These are phyloP conservation scores for Pseudolaguvia tuberculata DNA, from an alignment of 2,113 vertebrate species.

Conservation along the genomic window DNA sequence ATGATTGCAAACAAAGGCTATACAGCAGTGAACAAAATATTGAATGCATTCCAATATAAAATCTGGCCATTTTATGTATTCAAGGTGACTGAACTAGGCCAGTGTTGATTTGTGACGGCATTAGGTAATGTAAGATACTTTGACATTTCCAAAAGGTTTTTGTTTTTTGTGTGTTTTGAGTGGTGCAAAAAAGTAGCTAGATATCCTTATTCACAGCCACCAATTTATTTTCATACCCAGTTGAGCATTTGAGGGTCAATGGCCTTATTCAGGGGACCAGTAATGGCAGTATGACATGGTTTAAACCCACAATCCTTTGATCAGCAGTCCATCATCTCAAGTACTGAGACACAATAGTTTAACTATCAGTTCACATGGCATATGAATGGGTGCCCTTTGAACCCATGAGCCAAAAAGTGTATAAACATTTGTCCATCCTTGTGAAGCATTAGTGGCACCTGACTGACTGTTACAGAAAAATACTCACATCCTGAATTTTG, in stretches of 20 bases:
- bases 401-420: not conserved
- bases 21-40: not conserved
- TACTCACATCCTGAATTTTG: not conserved
- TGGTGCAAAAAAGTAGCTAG: not conserved
- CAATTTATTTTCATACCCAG: too few species aligned
- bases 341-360: too few species aligned
- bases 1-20: conserved; percentile 3
- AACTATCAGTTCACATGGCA: not conserved
- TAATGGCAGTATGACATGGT: too few species aligned
- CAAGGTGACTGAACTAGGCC: not conserved
- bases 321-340: too few species aligned
- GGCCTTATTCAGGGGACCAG: too few species aligned
- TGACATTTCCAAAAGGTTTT: not conserved
- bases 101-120: not conserved
- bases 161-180: not conserved
- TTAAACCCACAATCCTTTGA: too few species aligned
- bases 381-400: not conserved
- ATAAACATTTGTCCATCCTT: not conserved
- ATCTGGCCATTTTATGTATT: too few species aligned
- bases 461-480: not conserved
- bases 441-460: not conserved
- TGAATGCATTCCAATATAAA: not conserved
- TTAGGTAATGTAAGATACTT: not conserved
- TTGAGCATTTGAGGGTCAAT: too few species aligned
- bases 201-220: too few species aligned